These are phyloP conservation scores for Apodemia mormo DNA, from an alignment of 2,888 invertebrate species.

Conservation along the genomic window DNA sequence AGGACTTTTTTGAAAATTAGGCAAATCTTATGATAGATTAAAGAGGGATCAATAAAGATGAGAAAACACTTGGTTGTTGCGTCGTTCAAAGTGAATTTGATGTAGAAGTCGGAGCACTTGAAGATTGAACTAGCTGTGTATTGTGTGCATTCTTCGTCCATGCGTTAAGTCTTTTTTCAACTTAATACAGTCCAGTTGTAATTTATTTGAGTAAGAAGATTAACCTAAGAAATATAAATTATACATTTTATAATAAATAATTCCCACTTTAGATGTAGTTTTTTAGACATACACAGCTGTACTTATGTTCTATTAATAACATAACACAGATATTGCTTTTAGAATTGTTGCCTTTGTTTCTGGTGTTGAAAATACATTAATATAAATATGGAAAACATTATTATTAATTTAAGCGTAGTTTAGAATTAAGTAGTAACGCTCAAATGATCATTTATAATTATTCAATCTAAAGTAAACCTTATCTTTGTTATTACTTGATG, in stretches of 20 bases:
- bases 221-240: constrained; percentile 41
- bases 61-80: constrained; percentile 34
- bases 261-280: constrained; percentile 54
- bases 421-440: constrained; percentile 55
- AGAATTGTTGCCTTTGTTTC: constrained; percentile 30
- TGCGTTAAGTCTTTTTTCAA: constrained; percentile 67
- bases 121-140: constrained; percentile 23
- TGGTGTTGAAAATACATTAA: constrained; percentile 12
- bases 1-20: constrained; percentile 22
- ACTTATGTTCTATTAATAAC: constrained; percentile 59
- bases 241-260: constrained; percentile 56
- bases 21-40: constrained; percentile 63
- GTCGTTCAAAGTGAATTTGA: not conserved
- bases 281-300: constrained; percentile 49
- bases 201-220: constrained; percentile 53
- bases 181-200: constrained; percentile 65
- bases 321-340: constrained; percentile 43
- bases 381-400: constrained; percentile 14
- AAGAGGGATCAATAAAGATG: constrained; percentile 65
- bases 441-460: constrained; percentile 52
- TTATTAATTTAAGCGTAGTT: constrained; percentile 52
- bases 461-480: constrained; percentile 3
- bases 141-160: constrained; percentile 33
- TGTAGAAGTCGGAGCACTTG: constrained; percentile 4
- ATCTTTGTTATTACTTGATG: constrained; percentile 20